Evolutionary conservation across 2,113 vertebrate species (phyloP), one percentile per base, ranked within the genome.

Genomic region (Pyrgilauda ruficollis): DNA sequence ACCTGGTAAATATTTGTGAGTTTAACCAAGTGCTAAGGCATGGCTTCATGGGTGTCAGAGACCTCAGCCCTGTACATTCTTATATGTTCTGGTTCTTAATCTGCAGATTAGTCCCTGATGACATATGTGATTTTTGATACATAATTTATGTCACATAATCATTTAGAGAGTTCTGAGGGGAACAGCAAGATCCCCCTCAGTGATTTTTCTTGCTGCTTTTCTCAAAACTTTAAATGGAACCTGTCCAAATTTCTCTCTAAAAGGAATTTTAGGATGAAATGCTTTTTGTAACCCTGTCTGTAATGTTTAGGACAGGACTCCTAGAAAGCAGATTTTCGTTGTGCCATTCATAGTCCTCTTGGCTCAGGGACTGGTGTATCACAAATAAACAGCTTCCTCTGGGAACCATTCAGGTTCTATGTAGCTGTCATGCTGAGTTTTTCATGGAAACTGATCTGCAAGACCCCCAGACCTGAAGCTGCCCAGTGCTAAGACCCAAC

Each of bases 1-100:
- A 53, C 59, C 27, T 64, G 88, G 82, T 62, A 92, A 97, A 96
- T 94, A 95, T 90, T 90, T 94, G 82, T 68, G 58, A 69, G 26
- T 83, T 94, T 91, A 95, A 84, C 19, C 14, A 63, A 61, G 46
- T 53, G 21, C 49, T 43, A 58, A 81, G 46, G 31, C 26, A 46
- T 59, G 31, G 22, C 46, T 87, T 37, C 12, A 11, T 3, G 16
- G n/a, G 6, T n/a, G 37, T 15, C 28, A 33, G 53, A 49, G 11
- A 50, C 6, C 14, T 84, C 69, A 63, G 47, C 33, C 68, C 43
- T 52, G 1, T 15, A 20, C 1, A 4, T 27, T 67, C 37, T n/a
- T 30, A 44, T 6, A 35, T 13, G 13, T 84, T 61, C 55, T 75
- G n/a, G 17, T 82, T 63, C 68, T 84, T 58, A 70, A 66, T 41